Conservation (phyloP, 2,888 invertebrate genomes). For the Melinopterus prodromus region DNA sequence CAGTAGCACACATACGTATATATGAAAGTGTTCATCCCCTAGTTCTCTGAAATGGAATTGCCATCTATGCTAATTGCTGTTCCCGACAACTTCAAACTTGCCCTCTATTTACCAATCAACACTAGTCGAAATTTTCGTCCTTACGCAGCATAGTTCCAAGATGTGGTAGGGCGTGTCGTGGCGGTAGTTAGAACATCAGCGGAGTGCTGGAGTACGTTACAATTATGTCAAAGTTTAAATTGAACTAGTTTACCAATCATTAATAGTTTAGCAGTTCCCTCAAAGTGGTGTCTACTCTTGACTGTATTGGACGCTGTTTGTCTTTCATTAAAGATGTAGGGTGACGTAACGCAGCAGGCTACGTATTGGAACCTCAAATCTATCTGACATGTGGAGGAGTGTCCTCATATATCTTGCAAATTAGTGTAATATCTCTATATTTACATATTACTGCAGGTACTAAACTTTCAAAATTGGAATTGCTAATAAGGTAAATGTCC, state of each 20-base stretch:
- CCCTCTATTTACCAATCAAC: not conserved
- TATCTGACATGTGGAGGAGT: not conserved
- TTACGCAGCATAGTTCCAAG: not conserved
- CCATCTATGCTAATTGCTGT: not conserved
- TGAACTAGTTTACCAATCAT: constrained; percentile 4
- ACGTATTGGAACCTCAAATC: not conserved
- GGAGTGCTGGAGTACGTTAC: not conserved
- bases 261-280: not conserved
- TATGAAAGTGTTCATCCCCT: not conserved
- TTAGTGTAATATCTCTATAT: no score
- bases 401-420: no score
- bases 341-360: not conserved
- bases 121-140: not conserved
- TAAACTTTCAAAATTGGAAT: no score
- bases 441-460: no score
- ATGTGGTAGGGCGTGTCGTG: not conserved
- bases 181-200: not conserved
- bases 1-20: not conserved
- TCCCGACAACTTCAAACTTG: not conserved
- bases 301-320: not conserved
- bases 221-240: constrained; percentile 4
- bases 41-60: not conserved
- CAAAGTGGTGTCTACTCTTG: not conserved
- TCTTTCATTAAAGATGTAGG: not conserved
- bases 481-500: no score